Evolutionary conservation across 1,140 invertebrate genomes (phyloP).

Genomic region (Calycopis cecrops): DNA sequence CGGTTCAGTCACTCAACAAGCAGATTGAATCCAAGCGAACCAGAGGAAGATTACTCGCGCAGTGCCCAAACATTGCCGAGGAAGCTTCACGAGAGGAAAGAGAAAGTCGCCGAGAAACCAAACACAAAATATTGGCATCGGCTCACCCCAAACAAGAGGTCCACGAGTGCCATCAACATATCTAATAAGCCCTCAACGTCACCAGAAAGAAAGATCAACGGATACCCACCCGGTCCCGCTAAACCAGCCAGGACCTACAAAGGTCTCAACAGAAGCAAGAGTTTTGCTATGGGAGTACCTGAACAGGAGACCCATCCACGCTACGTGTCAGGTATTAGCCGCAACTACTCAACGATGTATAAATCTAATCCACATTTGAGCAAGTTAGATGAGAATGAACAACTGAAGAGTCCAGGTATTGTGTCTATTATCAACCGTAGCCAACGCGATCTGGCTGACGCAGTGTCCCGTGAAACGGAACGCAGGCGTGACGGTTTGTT

Average conservation of each 20-base stretch:
- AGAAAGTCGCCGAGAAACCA: constrained; percentile 70
- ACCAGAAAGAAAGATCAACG: constrained; percentile 64
- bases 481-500: constrained; percentile 70
- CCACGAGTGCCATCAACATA: constrained; percentile 84
- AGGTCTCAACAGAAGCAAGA: constrained; percentile 86
- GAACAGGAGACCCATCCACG: constrained; percentile 60
- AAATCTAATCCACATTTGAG: constrained; percentile 86
- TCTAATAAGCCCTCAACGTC: constrained; percentile 80
- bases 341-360: constrained; percentile 76
- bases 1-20: constrained; percentile 87
- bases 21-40: constrained; percentile 77
- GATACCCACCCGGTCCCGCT: constrained; percentile 75
- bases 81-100: constrained; percentile 76
- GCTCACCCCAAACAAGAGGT: constrained; percentile 74
- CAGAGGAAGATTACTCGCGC: constrained; percentile 76
- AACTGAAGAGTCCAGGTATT: constrained; percentile 88
- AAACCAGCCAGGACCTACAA: constrained; percentile 86
- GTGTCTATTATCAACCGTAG: constrained; percentile 89
- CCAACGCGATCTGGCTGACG: constrained; percentile 81
- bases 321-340: constrained; percentile 62
- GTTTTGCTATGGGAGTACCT: constrained; percentile 86
- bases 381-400: constrained; percentile 80
- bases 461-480: constrained; percentile 65
- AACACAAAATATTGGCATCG: constrained; percentile 67
- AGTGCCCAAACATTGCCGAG: constrained; percentile 87